Evolutionary conservation across 1,140 invertebrate species (phyloP).

Genomic region (Pseudomyrmex pallidus): DNA sequence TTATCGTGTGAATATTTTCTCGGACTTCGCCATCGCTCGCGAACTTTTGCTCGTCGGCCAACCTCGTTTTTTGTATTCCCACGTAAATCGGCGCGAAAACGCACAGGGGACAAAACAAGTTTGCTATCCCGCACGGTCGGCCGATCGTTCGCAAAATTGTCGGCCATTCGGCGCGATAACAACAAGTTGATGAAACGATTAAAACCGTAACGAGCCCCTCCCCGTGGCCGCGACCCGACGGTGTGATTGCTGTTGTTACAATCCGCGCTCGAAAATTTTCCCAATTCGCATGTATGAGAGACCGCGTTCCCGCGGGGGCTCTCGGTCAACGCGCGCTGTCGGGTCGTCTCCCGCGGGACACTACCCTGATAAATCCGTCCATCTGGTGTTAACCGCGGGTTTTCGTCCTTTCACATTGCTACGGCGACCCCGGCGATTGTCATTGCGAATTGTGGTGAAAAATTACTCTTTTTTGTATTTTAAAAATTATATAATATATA

Average conservation of each 20-base stretch:
- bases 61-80: conserved; percentile 39
- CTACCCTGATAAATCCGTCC: conserved; percentile 79
- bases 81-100: conserved; percentile 61
- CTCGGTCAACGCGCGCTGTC: conserved; percentile 78
- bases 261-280: conserved; percentile 78
- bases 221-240: conserved; percentile 2
- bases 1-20: conserved; percentile 2
- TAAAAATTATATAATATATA: neutral
- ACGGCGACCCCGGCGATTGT: conserved; percentile 41
- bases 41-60: conserved; percentile 15
- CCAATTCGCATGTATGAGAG: conserved; percentile 82
- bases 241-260: conserved; percentile 71
- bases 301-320: conserved; percentile 74
- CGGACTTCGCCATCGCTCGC: neutral
- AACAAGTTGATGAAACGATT: conserved; percentile 81
- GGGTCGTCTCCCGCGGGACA: conserved; percentile 77
- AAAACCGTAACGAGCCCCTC: conserved; percentile 77
- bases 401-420: conserved; percentile 48
- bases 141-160: conserved; percentile 72
- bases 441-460: conserved; percentile 29
- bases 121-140: conserved; percentile 9
- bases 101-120: conserved; percentile 71
- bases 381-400: conserved; percentile 79
- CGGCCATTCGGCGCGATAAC: conserved; percentile 74
- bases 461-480: neutral